phyloP scores from a whole-genome alignment of 1,140 invertebrate genomes.

The Bombus confusus region DNA sequence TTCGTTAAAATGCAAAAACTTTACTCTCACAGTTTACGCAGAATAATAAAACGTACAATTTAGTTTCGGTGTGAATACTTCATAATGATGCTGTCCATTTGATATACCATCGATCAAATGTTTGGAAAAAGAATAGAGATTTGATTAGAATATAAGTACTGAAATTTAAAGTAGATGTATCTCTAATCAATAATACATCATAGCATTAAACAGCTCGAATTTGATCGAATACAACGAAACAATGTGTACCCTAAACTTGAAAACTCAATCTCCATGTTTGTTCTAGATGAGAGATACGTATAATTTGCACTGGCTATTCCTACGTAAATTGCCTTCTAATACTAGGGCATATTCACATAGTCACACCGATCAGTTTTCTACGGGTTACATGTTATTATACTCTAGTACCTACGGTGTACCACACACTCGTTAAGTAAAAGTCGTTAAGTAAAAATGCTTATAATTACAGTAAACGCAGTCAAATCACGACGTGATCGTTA shows the following conservation, averaged over 20 bases:
- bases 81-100: neutral
- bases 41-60: neutral
- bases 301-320: slow-evolving; percentile 66
- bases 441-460: slow-evolving; percentile 80
- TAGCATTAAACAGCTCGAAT: neutral
- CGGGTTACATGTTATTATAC: slow-evolving; percentile 70
- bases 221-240: slow-evolving; percentile 38
- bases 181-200: slow-evolving; percentile 19
- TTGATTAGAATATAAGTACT: slow-evolving; percentile 29
- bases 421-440: slow-evolving; percentile 77
- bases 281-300: slow-evolving; percentile 56
- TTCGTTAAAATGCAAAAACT: slow-evolving; percentile 13
- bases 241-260: slow-evolving; percentile 33
- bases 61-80: neutral
- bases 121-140: neutral
- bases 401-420: slow-evolving; percentile 74
- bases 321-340: slow-evolving; percentile 69
- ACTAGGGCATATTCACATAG: slow-evolving; percentile 77
- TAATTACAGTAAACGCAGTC: slow-evolving; percentile 74
- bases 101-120: slow-evolving; percentile 7
- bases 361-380: slow-evolving; percentile 79
- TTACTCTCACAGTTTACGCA: neutral
- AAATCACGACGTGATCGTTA: slow-evolving; percentile 69
- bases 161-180: slow-evolving; percentile 1
- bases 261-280: slow-evolving; percentile 54